Conservation (phyloP, 2,888 invertebrate species). For the Apodemia zela region DNA sequence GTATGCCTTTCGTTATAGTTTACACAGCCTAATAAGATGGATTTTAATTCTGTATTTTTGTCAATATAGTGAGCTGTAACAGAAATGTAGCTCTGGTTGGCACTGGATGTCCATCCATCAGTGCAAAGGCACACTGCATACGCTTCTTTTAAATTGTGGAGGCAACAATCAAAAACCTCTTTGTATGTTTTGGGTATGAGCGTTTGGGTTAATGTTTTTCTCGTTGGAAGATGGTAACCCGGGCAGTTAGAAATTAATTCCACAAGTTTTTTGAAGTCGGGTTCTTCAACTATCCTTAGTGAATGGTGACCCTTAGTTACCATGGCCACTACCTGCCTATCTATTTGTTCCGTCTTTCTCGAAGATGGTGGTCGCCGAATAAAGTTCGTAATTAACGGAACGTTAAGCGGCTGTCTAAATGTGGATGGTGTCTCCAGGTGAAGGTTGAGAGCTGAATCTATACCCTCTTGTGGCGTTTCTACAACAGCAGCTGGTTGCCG, state of each 20-base stretch:
- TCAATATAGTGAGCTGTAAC: background rate
- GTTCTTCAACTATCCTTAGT: constrained; percentile 30
- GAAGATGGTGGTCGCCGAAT: constrained; percentile 25
- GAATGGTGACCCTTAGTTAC: constrained; percentile 31
- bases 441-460: background rate
- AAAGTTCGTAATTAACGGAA: background rate
- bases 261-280: constrained; percentile 25
- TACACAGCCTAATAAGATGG: background rate
- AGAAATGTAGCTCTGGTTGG: background rate
- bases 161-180: no score
- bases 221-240: constrained; percentile 23
- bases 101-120: background rate
- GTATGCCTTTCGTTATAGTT: background rate
- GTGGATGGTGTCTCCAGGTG: no score
- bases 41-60: background rate
- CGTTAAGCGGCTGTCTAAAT: no score
- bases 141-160: background rate
- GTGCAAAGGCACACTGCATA: background rate
- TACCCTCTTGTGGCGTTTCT: background rate
- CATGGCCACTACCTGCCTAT: constrained; percentile 29
- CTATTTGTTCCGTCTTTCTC: constrained; percentile 30
- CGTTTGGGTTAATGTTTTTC: no score
- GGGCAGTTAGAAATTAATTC: constrained; percentile 25
- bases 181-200: no score
- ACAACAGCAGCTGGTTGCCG: background rate